Evolutionary conservation across 2,113 vertebrate genomes (phyloP), one percentile per base, ranked within the genome.

Genomic region (Cinclus mexicanus): DNA sequence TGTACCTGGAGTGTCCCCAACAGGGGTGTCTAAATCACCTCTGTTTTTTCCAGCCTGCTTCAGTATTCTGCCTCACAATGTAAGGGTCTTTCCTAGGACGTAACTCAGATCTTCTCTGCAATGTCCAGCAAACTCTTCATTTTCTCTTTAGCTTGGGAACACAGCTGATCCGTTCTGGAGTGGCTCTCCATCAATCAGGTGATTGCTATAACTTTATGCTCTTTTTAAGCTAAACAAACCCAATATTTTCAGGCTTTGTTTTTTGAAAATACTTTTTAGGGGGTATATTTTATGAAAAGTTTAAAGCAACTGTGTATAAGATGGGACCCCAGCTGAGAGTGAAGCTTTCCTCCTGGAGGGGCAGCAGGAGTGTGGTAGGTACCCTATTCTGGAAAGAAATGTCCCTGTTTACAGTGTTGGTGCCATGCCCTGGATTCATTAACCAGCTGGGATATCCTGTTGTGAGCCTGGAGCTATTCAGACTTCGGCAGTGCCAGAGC

Each of bases 81-180:
- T 57, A 53, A 70, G 22, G 24, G 10, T 65, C 41, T 82, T 84
- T 84, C 35, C 47, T 47, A 56, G 70, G 19, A 46, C 31, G 17
- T 44, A 49, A 39, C 35, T 77, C 35, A 26, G 16, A 47, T 50
- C 18, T 47, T 63, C 37, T 16, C 25, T 81, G 22, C 26, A 35
- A 11, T 41, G 68, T 77, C n/a, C 46, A 57, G 49, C 35, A 44
- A 37, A 33, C 20, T 61, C 33, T 68, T 44, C 1, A 12, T 71
- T 83, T 75, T 61, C n/a, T 21, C 11, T 33, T 41, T 42, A 53
- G 9, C 17, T 39, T 81, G 14, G 50, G 29, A 47, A 46, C 24
- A 35, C 33, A 74, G 37, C 31, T 6, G 16, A 46, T 28, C 26
- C 0, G 0, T 56, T 46, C 50, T 44, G 50, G 9, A 65, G 24